phyloP scores from a whole-genome alignment of 2,888 invertebrate genomes.

The Cordilura impudica region DNA sequence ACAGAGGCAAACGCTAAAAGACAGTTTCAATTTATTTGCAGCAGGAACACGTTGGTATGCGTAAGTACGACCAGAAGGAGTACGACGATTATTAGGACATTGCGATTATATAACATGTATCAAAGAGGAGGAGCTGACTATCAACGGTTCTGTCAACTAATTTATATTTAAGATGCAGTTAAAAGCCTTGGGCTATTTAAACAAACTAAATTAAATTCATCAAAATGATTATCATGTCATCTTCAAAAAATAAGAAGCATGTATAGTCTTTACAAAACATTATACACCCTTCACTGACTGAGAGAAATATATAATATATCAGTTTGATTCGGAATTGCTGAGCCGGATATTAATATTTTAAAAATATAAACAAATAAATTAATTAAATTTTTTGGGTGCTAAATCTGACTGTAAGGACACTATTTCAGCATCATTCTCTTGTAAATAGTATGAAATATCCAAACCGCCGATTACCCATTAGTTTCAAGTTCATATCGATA shows the following conservation, averaged over 20 bases:
- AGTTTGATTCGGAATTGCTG: too few relatives aligned
- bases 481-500: too few relatives aligned
- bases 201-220: conserved; percentile 42
- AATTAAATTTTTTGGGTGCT: too few relatives aligned
- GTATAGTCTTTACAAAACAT: background rate
- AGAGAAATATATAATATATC: background rate
- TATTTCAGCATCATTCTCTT: too few relatives aligned
- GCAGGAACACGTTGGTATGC: background rate
- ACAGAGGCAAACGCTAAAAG: conserved; percentile 38
- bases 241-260: background rate
- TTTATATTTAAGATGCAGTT: conserved; percentile 62
- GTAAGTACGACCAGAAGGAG: background rate
- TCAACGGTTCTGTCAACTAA: conserved; percentile 53
- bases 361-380: too few relatives aligned
- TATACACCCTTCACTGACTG: background rate
- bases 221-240: conserved; percentile 16
- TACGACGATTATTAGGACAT: background rate
- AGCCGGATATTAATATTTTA: too few relatives aligned
- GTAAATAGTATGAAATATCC: too few relatives aligned
- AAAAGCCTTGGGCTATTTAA: conserved; percentile 54
- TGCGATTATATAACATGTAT: conserved; percentile 44
- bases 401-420: too few relatives aligned
- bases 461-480: too few relatives aligned
- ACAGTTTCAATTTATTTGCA: conserved; percentile 21
- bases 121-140: conserved; percentile 43